Conservation (phyloP, 2,888 invertebrate species). For the Eulithis testata region DNA sequence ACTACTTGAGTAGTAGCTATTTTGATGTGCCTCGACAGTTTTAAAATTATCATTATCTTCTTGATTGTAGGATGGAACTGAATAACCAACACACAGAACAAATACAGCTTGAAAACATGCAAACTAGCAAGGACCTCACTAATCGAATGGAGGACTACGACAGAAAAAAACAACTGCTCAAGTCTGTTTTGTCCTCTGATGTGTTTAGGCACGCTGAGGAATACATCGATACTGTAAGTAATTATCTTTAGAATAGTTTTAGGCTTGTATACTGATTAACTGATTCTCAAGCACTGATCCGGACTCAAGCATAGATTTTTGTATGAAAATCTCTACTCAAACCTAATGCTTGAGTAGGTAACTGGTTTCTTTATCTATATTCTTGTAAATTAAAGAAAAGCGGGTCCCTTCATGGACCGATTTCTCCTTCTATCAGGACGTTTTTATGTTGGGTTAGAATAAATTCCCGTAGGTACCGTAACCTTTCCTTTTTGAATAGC, state of each 20-base stretch:
- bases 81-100: conserved; percentile 50
- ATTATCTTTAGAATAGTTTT: background rate
- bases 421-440: too few species aligned
- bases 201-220: conserved; percentile 12
- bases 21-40: background rate
- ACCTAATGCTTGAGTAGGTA: too few species aligned
- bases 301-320: too few species aligned
- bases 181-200: conserved; percentile 14
- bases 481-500: background rate
- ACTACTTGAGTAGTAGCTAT: background rate
- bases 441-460: too few species aligned
- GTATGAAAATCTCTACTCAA: too few species aligned
- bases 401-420: too few species aligned
- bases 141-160: conserved; percentile 53
- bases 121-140: conserved; percentile 44
- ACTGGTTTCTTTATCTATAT: too few species aligned
- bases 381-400: too few species aligned
- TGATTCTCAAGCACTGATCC: too few species aligned
- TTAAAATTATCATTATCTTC: conserved; percentile 1
- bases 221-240: conserved; percentile 30
- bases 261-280: too few species aligned
- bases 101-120: conserved; percentile 53
- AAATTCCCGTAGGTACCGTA: too few species aligned
- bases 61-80: conserved; percentile 52
- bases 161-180: conserved; percentile 7